Conservation (phyloP, 2,888 invertebrate species). For the Bugula neritina region DNA sequence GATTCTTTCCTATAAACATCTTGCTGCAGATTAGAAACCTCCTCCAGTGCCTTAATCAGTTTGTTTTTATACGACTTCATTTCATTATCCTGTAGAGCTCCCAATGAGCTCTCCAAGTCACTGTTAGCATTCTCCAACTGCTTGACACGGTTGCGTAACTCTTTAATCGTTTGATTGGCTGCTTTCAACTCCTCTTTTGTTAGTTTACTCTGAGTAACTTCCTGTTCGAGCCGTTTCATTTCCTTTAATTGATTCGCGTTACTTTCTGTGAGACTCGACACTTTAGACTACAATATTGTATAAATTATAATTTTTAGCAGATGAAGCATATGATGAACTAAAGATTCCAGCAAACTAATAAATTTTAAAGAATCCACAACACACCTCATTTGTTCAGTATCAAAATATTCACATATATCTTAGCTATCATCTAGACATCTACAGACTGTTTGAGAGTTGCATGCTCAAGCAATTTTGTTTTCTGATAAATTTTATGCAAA, state of each 20-base stretch:
- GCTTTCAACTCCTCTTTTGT: background rate
- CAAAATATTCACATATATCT: no score
- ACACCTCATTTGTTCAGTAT: no score
- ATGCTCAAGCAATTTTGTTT: no score
- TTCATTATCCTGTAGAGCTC: conserved; percentile 11
- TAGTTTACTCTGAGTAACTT: background rate
- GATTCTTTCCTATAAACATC: background rate
- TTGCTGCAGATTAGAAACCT: conserved; percentile 4
- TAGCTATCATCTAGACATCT: no score
- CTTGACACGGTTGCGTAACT: background rate
- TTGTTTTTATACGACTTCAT: conserved; percentile 18
- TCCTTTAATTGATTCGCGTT: conserved; percentile 17
- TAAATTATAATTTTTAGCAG: no score
- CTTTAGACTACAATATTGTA: conserved; percentile 5
- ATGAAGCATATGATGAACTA: no score
- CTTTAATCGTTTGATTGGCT: conserved; percentile 20
- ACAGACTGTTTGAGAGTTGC: no score
- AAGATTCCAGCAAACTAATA: no score
- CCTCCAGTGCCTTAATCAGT: conserved; percentile 7
- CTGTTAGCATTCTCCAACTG: background rate
- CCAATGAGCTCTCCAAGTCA: background rate
- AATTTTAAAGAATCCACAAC: no score
- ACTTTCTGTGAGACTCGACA: background rate
- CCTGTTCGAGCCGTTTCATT: background rate
- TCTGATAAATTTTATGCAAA: no score